These are phyloP conservation scores for Acrobeloides nanus DNA, from an alignment of 2,888 invertebrate genomes.

Conservation along the genomic window DNA sequence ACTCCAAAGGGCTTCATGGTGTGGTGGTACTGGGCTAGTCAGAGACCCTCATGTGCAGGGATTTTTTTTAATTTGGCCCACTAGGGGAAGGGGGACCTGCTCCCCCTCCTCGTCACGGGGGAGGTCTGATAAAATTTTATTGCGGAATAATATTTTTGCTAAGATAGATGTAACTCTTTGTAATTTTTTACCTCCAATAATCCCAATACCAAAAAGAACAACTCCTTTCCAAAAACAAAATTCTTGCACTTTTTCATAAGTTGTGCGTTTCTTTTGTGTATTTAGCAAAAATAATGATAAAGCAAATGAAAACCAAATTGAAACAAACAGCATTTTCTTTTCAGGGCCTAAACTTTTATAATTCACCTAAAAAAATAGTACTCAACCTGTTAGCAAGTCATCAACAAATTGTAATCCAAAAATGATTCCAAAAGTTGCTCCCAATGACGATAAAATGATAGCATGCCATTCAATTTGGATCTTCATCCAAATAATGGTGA, in stretches of 20 bases:
- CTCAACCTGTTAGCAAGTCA: conserved; percentile 12
- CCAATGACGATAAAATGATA: conserved; percentile 29
- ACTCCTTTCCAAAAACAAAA: conserved; percentile 23
- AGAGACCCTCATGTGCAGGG: too few relatives aligned
- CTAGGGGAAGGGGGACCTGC: too few relatives aligned
- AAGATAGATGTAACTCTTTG: background rate
- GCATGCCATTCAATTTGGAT: conserved; percentile 25
- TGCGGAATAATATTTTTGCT: too few relatives aligned
- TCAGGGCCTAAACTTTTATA: too few relatives aligned
- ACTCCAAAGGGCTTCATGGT: too few relatives aligned
- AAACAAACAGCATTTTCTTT: conserved; percentile 42
- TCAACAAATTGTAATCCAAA: conserved; percentile 32
- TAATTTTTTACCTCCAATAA: conserved; percentile 28
- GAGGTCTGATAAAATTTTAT: too few relatives aligned
- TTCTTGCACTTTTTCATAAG: conserved; percentile 25
- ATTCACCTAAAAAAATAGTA: too few relatives aligned
- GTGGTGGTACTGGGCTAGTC: too few relatives aligned
- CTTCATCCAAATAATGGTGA: conserved; percentile 35
- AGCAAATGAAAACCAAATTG: conserved; percentile 44
- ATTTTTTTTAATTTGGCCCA: too few relatives aligned
- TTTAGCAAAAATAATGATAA: conserved; percentile 39
- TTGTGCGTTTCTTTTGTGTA: conserved; percentile 23
- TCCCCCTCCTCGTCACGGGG: too few relatives aligned
- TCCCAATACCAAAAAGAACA: conserved; percentile 34
- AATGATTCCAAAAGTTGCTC: conserved; percentile 33